Evolutionary conservation across 2,888 invertebrate species (phyloP), one percentile per base, ranked within the genome.

Genomic region (Parochlus steinenii): DNA sequence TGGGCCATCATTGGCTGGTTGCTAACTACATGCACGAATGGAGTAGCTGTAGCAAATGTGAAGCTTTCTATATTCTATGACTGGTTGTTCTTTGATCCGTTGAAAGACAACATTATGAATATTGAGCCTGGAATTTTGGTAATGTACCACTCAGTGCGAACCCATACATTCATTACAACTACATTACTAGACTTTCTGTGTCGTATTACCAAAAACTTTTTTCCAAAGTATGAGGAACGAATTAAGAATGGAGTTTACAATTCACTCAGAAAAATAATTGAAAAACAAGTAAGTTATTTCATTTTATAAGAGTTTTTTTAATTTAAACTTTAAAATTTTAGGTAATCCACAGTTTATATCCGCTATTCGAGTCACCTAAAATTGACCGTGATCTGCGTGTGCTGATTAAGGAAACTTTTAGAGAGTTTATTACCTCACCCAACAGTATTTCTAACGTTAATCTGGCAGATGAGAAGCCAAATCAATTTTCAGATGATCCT

Each of bases 381-480:
- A 50, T 76, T 39, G 76, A 76, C 52, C 60, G 64, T 42, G 75
- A 76, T 43, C 52, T 76, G 37, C 58, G 69, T 41, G 69, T 71
- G 41, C 76, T 89, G 58, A 81, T 95, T 25, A 70, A 82, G 43
- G 87, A 89, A 50, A 85, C 82, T 25, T 95, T 95, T 53, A 76
- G 79, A 48, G 92, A 93, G 58, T 93, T 93, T 57, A 65, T 65
- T 6, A 23, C 24, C 10, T 59, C 62, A 35, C 7, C 20, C 6
- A 8, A 22, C 11, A 22, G 24, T 10, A 6, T 36, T 63, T 67
- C 15, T n/a, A n/a, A n/a, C n/a, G n/a, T n/a, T n/a, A n/a, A n/a
- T n/a, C n/a, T n/a, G n/a, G 65, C 66, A 22, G 23, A 7, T 3
- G 25, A 23, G 6, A 56, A 60, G 31, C 51, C 54, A 18, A 65